Conservation (phyloP, 2,797 vertebrate genomes). For the Xenopus petersii region DNA sequence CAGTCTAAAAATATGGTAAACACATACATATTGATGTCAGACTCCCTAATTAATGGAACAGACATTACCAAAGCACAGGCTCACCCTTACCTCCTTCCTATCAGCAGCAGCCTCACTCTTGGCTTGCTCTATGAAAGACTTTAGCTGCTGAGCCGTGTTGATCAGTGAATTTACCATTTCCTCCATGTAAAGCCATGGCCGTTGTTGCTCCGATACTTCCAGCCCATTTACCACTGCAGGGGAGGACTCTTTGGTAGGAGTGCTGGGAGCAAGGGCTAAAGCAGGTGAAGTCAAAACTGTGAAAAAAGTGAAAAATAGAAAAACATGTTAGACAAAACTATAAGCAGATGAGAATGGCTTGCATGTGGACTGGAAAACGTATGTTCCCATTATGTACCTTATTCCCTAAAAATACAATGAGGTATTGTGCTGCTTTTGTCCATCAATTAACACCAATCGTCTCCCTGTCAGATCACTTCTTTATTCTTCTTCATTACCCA, state of each 20-base stretch:
- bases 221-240: conserved; percentile 60
- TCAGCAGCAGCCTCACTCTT: conserved; percentile 67
- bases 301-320: not conserved
- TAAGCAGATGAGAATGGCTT: no score
- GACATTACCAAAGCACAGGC: not conserved
- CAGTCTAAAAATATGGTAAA: no score
- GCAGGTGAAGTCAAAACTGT: conserved; percentile 83
- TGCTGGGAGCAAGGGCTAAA: conserved; percentile 71
- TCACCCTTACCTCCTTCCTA: conserved; percentile 80
- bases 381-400: no score
- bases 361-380: no score
- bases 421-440: no score
- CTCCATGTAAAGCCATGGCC: conserved; percentile 89
- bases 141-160: conserved; percentile 88
- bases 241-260: conserved; percentile 67
- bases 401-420: no score
- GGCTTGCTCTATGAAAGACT: conserved; percentile 86
- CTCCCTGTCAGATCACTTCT: no score
- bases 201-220: conserved; percentile 73
- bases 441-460: no score
- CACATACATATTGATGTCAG: not conserved
- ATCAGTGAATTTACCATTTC: conserved; percentile 88
- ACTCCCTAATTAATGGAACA: no score
- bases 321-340: no score
- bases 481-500: no score